Conservation (phyloP, 2,113 vertebrate genomes). For the Hystrix cristata region DNA sequence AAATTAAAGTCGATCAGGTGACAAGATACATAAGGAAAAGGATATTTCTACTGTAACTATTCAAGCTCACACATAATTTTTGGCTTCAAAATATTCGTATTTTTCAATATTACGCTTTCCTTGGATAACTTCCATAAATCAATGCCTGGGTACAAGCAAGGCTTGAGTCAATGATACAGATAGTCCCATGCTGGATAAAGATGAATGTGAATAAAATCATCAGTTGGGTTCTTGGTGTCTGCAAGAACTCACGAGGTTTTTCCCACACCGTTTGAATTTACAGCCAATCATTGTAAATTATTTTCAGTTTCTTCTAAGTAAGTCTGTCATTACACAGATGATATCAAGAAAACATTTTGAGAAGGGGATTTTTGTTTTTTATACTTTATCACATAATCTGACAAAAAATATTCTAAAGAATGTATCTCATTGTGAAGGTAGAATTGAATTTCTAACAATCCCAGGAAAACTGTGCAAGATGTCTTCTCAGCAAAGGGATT, state of each 20-base stretch:
- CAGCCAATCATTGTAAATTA: neutral
- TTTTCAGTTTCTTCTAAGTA: conserved; percentile 11
- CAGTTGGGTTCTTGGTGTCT: neutral
- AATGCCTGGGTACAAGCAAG: neutral
- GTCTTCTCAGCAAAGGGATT: neutral
- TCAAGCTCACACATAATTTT: neutral
- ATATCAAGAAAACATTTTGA: neutral
- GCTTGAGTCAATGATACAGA: neutral
- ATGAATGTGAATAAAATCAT: neutral
- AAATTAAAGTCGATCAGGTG: neutral
- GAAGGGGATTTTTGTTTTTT: neutral
- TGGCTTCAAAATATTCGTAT: neutral
- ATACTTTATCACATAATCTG: neutral
- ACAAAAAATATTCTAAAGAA: neutral
- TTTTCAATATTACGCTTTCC: neutral
- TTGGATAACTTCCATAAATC: neutral
- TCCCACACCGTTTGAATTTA: neutral
- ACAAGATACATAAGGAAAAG: neutral
- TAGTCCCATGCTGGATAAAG: neutral
- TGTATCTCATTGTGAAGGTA: neutral
- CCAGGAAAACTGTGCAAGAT: conserved; percentile 14
- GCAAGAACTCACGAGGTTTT: neutral
- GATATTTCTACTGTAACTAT: neutral
- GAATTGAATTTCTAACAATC: conserved; percentile 22
- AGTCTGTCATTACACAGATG: neutral